Conservation (phyloP, 2,888 invertebrate genomes). For the Dynastes maya region DNA sequence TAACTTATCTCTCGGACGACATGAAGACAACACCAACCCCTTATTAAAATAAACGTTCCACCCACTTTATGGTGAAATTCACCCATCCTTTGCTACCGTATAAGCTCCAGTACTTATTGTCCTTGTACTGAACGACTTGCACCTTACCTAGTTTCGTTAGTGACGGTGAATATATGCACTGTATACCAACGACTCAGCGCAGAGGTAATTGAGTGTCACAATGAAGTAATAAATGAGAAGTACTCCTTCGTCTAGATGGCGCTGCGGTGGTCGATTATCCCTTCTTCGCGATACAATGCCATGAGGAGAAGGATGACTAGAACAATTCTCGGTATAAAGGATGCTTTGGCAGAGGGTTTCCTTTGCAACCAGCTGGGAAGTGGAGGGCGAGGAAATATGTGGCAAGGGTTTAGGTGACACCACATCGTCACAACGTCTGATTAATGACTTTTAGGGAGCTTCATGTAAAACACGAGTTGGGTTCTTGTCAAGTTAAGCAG, state of each 20-base stretch:
- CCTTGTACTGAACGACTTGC: neutral
- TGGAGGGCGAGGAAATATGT: neutral
- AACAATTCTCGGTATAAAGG: neutral
- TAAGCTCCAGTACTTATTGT: neutral
- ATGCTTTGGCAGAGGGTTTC: neutral
- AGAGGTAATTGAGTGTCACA: slow-evolving; percentile 63
- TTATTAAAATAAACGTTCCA: slow-evolving; percentile 32
- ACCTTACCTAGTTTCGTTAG: neutral
- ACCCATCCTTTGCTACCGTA: too few relatives aligned
- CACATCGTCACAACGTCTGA: slow-evolving; percentile 64
- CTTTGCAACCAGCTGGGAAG: too few relatives aligned
- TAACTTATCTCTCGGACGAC: slow-evolving; percentile 17
- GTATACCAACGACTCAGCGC: slow-evolving; percentile 35
- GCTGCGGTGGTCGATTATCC: slow-evolving; percentile 43
- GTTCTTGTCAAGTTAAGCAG: slow-evolving; percentile 68
- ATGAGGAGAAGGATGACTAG: neutral
- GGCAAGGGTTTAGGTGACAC: slow-evolving; percentile 56
- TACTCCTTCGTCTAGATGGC: slow-evolving; percentile 45
- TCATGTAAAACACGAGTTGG: slow-evolving; percentile 66
- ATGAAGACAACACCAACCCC: neutral
- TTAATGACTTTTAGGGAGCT: slow-evolving; percentile 65
- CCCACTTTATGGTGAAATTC: too few relatives aligned
- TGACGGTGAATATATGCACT: neutral
- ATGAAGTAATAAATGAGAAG: slow-evolving; percentile 62
- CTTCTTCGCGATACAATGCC: neutral